phyloP scores from a whole-genome alignment of 1,140 invertebrate genomes.

The Drosophila teissieri region DNA sequence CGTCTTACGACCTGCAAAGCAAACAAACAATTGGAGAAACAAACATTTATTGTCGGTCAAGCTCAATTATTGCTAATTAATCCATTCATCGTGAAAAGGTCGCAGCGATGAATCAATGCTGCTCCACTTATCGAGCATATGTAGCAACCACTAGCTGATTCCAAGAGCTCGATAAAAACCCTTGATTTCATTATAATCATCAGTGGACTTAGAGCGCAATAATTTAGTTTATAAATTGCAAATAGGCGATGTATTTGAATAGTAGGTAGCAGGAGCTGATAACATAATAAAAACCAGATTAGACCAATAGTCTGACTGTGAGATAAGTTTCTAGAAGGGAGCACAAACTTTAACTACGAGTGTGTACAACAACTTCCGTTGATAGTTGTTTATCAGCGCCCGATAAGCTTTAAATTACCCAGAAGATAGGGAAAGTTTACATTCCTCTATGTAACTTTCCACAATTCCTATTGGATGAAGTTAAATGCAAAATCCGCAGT shows the following conservation, averaged over 20 bases:
- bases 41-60: conserved; percentile 20
- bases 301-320: neutral
- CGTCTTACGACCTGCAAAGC: conserved; percentile 59
- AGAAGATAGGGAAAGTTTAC: neutral
- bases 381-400: neutral
- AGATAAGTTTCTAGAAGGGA: neutral
- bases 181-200: neutral
- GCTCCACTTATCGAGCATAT: conserved; percentile 17
- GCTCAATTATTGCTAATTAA: conserved; percentile 35
- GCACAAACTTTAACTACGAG: neutral
- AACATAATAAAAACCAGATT: neutral
- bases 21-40: conserved; percentile 41
- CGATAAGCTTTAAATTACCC: neutral
- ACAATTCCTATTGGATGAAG: no score
- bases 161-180: neutral
- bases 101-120: conserved; percentile 31
- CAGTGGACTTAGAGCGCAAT: neutral
- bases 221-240: neutral
- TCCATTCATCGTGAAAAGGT: conserved; percentile 27
- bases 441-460: no score
- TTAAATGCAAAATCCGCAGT: no score
- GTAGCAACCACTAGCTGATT: conserved; percentile 4
- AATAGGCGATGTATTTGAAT: neutral
- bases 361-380: neutral
- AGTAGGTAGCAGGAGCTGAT: neutral